Evolutionary conservation across 2,113 vertebrate species (phyloP).

Genomic region (Corythoichthys intestinalis): DNA sequence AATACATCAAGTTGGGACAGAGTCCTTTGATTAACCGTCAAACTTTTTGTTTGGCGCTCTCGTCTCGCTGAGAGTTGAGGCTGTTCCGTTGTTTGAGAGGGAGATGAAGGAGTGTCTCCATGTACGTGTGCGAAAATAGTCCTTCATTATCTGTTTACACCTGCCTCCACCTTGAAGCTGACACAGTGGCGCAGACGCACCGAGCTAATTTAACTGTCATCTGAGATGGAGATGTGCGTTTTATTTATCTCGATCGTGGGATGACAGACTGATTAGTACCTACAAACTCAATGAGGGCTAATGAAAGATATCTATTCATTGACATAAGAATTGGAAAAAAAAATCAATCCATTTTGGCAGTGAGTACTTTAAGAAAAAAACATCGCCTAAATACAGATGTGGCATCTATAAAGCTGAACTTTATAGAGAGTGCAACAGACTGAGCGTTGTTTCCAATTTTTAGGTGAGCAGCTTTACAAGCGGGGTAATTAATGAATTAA

Average conservation of each 20-base stretch:
- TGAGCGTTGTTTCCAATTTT: background rate
- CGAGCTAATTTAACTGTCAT: constrained; percentile 25
- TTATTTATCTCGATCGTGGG: constrained; percentile 20
- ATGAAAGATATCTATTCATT: background rate
- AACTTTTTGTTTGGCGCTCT: constrained; percentile 24
- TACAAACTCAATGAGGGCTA: background rate
- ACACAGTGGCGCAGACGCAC: background rate
- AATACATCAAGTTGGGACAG: background rate
- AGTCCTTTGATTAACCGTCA: constrained; percentile 27
- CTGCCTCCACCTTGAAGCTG: constrained; percentile 10
- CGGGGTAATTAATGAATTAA: background rate
- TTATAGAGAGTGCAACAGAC: too few species aligned
- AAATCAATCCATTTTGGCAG: background rate
- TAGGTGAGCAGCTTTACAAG: background rate
- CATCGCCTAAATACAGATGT: background rate
- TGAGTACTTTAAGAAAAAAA: too few species aligned
- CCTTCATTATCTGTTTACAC: constrained; percentile 21
- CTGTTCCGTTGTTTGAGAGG: background rate
- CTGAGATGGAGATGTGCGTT: constrained; percentile 10
- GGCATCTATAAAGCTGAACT: background rate
- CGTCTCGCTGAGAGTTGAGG: constrained; percentile 9
- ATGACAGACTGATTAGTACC: constrained; percentile 14
- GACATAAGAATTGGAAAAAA: background rate
- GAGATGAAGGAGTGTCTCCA: constrained; percentile 7
- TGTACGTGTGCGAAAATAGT: background rate